Percentiles rank a stretch among this genome's conserved stretches.
Evolutionary conservation across 1,140 invertebrate species (phyloP).

Genomic region (Gonioctena quinquepunctata): DNA sequence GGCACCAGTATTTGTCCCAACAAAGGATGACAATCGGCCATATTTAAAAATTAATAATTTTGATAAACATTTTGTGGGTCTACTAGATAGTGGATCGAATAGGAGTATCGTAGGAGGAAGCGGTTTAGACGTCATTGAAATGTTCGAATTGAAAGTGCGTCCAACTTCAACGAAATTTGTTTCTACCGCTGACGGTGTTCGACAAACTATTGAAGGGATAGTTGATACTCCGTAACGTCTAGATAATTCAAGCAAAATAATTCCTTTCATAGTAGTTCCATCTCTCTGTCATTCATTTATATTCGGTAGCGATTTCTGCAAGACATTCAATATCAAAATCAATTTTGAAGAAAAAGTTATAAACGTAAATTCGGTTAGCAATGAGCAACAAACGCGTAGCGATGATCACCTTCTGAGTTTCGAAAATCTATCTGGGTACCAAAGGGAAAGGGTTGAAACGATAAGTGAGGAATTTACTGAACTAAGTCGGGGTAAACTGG

Average conservation of each 20-base stretch:
- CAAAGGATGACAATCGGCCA: background rate
- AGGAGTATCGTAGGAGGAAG: background rate
- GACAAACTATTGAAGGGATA: background rate
- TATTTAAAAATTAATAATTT: background rate
- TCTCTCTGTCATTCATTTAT: background rate
- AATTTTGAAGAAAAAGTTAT: too few relatives aligned
- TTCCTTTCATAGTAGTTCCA: constrained; percentile 1
- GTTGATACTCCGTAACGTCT: background rate
- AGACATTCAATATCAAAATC: background rate
- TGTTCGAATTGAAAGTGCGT: background rate
- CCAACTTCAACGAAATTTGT: background rate
- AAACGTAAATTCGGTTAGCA: too few relatives aligned
- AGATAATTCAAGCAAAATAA: background rate
- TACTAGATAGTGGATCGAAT: constrained; percentile 1
- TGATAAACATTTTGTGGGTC: background rate
- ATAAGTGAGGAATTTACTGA: background rate
- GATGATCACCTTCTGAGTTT: background rate
- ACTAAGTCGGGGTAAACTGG: constrained; percentile 54
- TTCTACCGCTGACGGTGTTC: background rate
- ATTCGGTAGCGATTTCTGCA: constrained; percentile 5
- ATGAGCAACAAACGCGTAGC: too few relatives aligned
- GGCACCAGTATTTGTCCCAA: background rate
- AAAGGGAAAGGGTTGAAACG: background rate
- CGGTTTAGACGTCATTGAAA: background rate
- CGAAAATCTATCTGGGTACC: background rate